A percentile compares a stretch with the other conserved stretches of the same genome.
These are phyloP conservation scores for Phyllostomus discolor DNA, from an alignment of 2,113 vertebrate genomes.

Conservation along the genomic window DNA sequence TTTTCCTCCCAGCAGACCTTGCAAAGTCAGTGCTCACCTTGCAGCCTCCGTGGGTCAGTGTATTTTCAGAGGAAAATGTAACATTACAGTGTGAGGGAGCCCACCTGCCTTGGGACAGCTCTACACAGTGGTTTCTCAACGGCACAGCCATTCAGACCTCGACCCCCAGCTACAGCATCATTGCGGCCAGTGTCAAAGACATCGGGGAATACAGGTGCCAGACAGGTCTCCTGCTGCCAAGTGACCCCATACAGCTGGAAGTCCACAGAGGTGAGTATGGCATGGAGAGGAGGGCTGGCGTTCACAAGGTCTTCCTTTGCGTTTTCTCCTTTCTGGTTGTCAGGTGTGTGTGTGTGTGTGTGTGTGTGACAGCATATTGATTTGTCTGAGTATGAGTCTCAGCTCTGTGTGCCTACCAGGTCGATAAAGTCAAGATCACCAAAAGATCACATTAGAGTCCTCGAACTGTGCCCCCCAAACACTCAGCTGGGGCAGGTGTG, in stretches of 20 bases:
- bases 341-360: neutral
- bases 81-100: neutral
- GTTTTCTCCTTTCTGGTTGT: neutral
- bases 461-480: neutral
- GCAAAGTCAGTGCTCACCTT: slow-evolving; percentile 53
- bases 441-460: neutral
- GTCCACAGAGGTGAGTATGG: neutral
- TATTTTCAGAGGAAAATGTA: slow-evolving; percentile 29
- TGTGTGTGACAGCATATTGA: neutral
- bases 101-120: neutral
- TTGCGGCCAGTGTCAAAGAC: neutral
- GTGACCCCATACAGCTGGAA: slow-evolving; percentile 52
- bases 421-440: neutral
- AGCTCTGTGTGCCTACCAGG: neutral
- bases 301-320: neutral
- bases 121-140: slow-evolving; percentile 45
- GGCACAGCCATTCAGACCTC: neutral
- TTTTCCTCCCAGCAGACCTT: neutral
- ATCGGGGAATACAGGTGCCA: slow-evolving; percentile 57
- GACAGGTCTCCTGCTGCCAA: neutral
- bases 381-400: neutral
- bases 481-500: neutral
- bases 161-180: neutral
- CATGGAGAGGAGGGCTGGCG: neutral
- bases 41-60: slow-evolving; percentile 49